Conservation (phyloP, 2,113 vertebrate species). For the Nycticryphes semicollaris region DNA sequence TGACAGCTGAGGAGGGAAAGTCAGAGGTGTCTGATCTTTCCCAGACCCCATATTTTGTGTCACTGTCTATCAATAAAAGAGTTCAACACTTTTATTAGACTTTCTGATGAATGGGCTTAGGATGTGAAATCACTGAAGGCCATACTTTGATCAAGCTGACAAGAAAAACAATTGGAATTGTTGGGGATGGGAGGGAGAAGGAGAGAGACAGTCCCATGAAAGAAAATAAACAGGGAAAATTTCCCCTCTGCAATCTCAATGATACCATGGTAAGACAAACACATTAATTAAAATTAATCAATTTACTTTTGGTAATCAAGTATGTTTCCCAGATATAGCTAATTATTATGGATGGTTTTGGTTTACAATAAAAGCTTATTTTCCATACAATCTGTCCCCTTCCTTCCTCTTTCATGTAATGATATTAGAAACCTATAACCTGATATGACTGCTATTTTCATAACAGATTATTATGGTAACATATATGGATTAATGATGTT, state of each 20-base stretch:
- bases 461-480: slow-evolving; percentile 27
- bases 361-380: slow-evolving; percentile 19
- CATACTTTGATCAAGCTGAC: slow-evolving; percentile 39
- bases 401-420: background rate
- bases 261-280: background rate
- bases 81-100: slow-evolving; percentile 55
- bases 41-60: background rate
- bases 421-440: background rate
- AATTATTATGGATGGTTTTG: slow-evolving; percentile 21
- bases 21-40: slow-evolving; percentile 39
- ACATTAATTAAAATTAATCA: background rate
- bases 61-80: slow-evolving; percentile 52
- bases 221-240: background rate
- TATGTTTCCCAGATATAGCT: background rate
- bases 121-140: slow-evolving; percentile 22
- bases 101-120: slow-evolving; percentile 52
- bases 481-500: background rate
- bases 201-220: background rate
- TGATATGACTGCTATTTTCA: slow-evolving; percentile 26
- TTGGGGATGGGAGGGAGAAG: background rate
- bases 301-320: slow-evolving; percentile 12
- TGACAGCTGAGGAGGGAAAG: slow-evolving; percentile 47
- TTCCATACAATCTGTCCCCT: background rate
- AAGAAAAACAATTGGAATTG: slow-evolving; percentile 12
- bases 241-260: background rate